Base-by-base conservation (phyloP, 2,797 vertebrate species). In the Gallinago solitaria region DNA sequence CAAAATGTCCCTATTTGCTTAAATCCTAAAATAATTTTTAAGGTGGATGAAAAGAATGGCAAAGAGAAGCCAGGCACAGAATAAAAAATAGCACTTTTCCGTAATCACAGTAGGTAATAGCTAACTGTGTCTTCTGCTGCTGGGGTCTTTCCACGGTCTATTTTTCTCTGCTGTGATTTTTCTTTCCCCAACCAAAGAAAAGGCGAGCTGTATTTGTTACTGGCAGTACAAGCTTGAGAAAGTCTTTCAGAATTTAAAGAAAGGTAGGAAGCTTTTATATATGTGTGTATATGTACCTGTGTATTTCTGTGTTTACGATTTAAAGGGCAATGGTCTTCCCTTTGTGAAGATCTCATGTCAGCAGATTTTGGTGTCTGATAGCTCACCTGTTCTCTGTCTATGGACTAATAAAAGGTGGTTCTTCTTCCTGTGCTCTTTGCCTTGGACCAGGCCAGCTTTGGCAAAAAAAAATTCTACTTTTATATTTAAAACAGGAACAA, bases 81-180 rank as follows among this genome's bases (percentile, higher is more conserved):
- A 47, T 70, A 61, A 88, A 64, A 91, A 82, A 25, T 6, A 37
- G 11, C 37, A 24, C 41, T 90, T 87, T 78, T 78, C 53, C 13
- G 3, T 74, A 89, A 80, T 89, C 78, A 41, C 28, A 41, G 47
- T 32, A 73, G 51, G 45, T 57, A 51, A 48, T 32, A 81, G 56
- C 33, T 75, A 30, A 63, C 48, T 41, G 27, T 59, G 63, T 90
- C 63, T 91, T 24, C 59, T 86, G 63, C 69, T 94, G 21, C 56
- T 84, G 60, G 30, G 35, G 19, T 87, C 77, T 95, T 83, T 78
- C 73, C 24, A 17, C 7, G 15, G 12, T 50, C 77, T 87, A 1
- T 74, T 89, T 90, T 89, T 89, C 69, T 83, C 33, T 68, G 37
- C 59, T 92, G 83, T 69, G 80, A 41, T 90, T 90, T 94, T 94